Conservation (phyloP, 2,888 invertebrate genomes). For the Xestia sexstrigata region DNA sequence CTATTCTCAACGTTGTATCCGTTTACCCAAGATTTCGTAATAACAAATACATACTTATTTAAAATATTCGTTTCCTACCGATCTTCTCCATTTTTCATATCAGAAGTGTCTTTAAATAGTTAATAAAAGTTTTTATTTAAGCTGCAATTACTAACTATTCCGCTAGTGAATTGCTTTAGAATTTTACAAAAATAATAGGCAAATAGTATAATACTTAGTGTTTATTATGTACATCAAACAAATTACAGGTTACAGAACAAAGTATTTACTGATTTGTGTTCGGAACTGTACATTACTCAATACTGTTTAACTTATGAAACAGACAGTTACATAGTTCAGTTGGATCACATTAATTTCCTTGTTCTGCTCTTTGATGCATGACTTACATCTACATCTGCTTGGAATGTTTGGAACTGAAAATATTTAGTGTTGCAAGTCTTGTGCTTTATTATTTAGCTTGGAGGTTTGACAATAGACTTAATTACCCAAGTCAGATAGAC, state of each 20-base stretch:
- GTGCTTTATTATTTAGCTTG: background rate
- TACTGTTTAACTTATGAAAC: conserved; percentile 37
- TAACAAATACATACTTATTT: background rate
- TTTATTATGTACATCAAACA: background rate
- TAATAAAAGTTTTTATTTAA: background rate
- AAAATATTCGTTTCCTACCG: too few relatives aligned
- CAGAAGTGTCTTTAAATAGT: background rate
- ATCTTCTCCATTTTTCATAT: too few relatives aligned
- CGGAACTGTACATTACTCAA: conserved; percentile 11
- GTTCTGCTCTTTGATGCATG: conserved; percentile 29
- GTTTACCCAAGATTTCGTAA: background rate
- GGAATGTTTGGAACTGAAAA: background rate
- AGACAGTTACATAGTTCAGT: conserved; percentile 34
- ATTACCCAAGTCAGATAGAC: background rate
- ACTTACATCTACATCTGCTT: conserved; percentile 13
- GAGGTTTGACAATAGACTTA: too few relatives aligned
- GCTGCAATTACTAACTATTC: background rate
- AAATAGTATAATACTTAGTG: background rate
- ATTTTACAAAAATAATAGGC: background rate
- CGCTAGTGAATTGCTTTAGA: background rate
- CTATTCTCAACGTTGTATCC: background rate
- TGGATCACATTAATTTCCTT: conserved; percentile 58
- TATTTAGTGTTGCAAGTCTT: conserved; percentile 1
- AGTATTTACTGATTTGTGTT: background rate
- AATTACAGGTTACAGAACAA: background rate